Evolutionary conservation across 2,797 vertebrate species (phyloP).

Genomic region (Hoplostethus mediterraneus): DNA sequence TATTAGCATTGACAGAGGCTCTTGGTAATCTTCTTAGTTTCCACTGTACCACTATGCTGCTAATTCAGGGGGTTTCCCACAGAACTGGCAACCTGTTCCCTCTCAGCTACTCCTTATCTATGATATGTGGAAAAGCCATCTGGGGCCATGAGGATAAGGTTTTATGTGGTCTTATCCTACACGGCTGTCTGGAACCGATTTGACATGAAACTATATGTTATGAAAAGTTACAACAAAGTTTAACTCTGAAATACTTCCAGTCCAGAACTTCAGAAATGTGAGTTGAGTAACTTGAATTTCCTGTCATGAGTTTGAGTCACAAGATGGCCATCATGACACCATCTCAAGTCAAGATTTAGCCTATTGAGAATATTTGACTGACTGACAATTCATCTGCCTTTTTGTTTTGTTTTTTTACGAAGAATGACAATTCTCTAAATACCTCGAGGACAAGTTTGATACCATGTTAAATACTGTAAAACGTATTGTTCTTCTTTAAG

Average conservation of each 20-base stretch:
- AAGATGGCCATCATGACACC: slow-evolving; percentile 15
- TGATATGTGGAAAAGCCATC: slow-evolving; percentile 5
- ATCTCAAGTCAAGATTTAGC: slow-evolving; percentile 12
- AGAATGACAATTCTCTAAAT: slow-evolving; percentile 40
- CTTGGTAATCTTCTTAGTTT: slow-evolving; percentile 73
- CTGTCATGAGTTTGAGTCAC: not conserved
- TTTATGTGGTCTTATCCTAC: not conserved
- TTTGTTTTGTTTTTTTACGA: not conserved
- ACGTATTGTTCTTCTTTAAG: slow-evolving; percentile 52
- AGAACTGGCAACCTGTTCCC: slow-evolving; percentile 26
- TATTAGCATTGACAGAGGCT: slow-evolving; percentile 78
- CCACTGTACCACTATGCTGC: slow-evolving; percentile 51
- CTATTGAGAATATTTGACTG: slow-evolving; percentile 36
- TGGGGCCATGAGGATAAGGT: not conserved
- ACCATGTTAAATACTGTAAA: slow-evolving; percentile 62
- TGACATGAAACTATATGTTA: not conserved
- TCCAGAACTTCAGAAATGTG: slow-evolving; percentile 1
- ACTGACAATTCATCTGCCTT: slow-evolving; percentile 15
- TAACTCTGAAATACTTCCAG: slow-evolving; percentile 21
- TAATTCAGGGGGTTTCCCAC: slow-evolving; percentile 57
- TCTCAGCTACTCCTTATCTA: slow-evolving; percentile 16
- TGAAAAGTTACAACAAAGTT: slow-evolving; percentile 23
- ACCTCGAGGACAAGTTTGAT: slow-evolving; percentile 42
- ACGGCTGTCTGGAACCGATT: not conserved
- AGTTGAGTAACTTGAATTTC: not conserved